Conservation (phyloP, 2,888 invertebrate species). For the Rhynchonema sp. region DNA sequence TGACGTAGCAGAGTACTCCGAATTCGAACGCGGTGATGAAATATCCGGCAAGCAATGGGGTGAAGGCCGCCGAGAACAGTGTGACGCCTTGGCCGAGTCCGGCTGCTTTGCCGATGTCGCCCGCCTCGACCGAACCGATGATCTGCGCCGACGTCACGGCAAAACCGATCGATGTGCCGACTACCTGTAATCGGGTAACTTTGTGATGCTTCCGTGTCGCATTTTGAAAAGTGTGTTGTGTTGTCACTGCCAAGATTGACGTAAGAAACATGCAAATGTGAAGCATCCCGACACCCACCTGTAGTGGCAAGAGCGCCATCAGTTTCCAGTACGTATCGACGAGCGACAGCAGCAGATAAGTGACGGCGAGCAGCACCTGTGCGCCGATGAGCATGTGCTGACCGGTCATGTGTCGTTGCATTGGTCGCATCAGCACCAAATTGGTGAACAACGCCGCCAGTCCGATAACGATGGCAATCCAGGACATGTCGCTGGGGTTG, state of each 20-base stretch:
- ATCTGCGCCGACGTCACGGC: conserved; percentile 19
- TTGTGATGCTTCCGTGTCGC: too few relatives aligned
- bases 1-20: conserved; percentile 12
- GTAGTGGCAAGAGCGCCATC: conserved; percentile 17
- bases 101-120: conserved; percentile 17
- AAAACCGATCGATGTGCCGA: conserved; percentile 16
- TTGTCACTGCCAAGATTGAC: too few relatives aligned
- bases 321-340: conserved; percentile 11
- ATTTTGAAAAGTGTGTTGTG: too few relatives aligned
- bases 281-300: conserved; percentile 10
- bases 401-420: conserved; percentile 14
- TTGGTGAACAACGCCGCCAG: conserved; percentile 15
- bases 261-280: too few relatives aligned
- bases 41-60: conserved; percentile 16
- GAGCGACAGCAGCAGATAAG: conserved; percentile 14
- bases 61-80: conserved; percentile 13
- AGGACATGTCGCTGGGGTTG: conserved; percentile 14
- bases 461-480: conserved; percentile 13
- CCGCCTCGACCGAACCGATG: conserved; percentile 14
- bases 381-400: conserved; percentile 13
- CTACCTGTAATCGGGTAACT: conserved; percentile 11
- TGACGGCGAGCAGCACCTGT: conserved; percentile 10
- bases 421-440: conserved; percentile 13
- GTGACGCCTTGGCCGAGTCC: conserved; percentile 17
- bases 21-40: conserved; percentile 12